A percentile compares a stretch with the other conserved stretches of the same genome.
Evolutionary conservation across 2,113 vertebrate genomes (phyloP).

Genomic region (Heterotilapia buettikoferi): DNA sequence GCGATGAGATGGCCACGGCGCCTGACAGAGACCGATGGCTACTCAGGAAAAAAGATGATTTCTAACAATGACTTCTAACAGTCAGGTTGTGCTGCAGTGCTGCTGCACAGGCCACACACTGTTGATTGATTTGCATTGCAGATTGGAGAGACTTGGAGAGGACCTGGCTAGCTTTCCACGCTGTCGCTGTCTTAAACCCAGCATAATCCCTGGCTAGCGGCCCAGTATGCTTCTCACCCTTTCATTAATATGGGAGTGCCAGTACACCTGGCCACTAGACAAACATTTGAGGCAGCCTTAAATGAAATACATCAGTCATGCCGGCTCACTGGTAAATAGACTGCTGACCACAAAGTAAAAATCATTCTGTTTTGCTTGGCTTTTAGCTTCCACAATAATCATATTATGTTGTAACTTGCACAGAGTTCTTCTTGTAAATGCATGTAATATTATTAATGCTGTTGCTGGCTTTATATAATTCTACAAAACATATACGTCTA

Average conservation of each 20-base stretch:
- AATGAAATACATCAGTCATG: constrained; percentile 11
- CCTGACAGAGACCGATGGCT: constrained; percentile 64
- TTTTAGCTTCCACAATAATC: background rate
- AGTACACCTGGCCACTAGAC: constrained; percentile 25
- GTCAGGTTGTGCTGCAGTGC: constrained; percentile 15
- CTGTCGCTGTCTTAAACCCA: constrained; percentile 53
- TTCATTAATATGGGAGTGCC: constrained; percentile 42
- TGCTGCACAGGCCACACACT: constrained; percentile 9
- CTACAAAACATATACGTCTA: background rate
- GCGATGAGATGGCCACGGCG: constrained; percentile 40
- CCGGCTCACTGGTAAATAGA: background rate
- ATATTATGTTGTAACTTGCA: background rate
- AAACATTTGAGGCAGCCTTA: background rate
- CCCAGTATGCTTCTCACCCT: constrained; percentile 31
- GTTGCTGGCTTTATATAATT: background rate
- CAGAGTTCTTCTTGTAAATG: background rate
- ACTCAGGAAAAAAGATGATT: constrained; percentile 26
- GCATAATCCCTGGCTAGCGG: constrained; percentile 44
- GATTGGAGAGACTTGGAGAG: constrained; percentile 56
- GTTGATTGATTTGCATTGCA: constrained; percentile 71
- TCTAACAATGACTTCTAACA: constrained; percentile 23
- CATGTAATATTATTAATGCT: background rate
- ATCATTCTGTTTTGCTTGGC: background rate
- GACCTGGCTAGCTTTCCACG: constrained; percentile 46
- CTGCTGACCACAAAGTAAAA: background rate